These are phyloP conservation scores for Megalonaias nervosa DNA, from an alignment of 1,140 invertebrate genomes.

Conservation along the genomic window DNA sequence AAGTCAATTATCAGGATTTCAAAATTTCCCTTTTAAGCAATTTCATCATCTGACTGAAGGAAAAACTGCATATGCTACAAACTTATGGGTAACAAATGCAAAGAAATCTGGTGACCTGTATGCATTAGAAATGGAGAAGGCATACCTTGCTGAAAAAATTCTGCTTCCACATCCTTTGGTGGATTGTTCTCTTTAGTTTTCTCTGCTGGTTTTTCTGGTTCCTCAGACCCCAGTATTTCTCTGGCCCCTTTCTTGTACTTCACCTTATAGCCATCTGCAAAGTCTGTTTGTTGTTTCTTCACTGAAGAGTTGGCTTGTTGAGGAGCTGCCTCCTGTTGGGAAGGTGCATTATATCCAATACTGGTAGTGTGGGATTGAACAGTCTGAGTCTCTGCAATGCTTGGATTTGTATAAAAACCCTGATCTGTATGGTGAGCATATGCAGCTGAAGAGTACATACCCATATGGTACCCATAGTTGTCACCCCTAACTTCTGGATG, in stretches of 20 bases:
- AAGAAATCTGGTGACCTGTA: too few species aligned
- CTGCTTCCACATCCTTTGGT: slow-evolving; percentile 18
- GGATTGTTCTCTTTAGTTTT: neutral
- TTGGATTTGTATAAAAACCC: too few species aligned
- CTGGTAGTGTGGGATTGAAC: neutral
- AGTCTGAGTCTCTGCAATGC: neutral
- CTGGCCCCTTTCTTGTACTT: neutral
- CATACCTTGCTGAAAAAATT: slow-evolving; percentile 41
- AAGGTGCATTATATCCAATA: slow-evolving; percentile 3
- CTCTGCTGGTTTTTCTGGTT: slow-evolving; percentile 3
- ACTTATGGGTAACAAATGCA: too few species aligned
- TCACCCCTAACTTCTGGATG: too few species aligned
- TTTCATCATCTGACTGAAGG: too few species aligned
- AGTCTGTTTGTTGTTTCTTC: neutral
- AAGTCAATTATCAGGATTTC: too few species aligned
- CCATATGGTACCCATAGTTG: slow-evolving; percentile 4
- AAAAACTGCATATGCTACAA: too few species aligned
- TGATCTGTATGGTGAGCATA: slow-evolving; percentile 6
- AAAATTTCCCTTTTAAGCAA: too few species aligned
- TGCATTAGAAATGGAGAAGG: neutral
- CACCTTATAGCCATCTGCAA: neutral
- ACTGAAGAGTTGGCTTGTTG: neutral
- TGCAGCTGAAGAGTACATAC: neutral
- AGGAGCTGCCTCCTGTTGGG: slow-evolving; percentile 1
- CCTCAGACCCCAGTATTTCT: neutral